Base-by-base conservation (phyloP, 2,797 vertebrate genomes). In the Leuciscus waleckii region DNA sequence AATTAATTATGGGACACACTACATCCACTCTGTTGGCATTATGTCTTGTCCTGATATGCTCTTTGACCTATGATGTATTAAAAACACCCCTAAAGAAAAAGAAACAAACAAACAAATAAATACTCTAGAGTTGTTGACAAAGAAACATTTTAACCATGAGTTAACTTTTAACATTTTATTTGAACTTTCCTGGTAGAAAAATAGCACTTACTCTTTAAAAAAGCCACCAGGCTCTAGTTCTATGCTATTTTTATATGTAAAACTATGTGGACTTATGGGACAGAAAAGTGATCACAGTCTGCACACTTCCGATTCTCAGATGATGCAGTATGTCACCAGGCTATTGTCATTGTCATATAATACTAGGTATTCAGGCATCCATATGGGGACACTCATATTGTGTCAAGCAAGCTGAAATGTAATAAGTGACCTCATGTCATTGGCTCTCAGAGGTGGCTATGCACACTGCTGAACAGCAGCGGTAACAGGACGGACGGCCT, bases 401-500 rank as follows among this genome's bases (percentile, higher is more conserved):
- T 49, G 58, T 83, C 41, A 67, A 76, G 43, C 9, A 26, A 76
- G 29, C 61, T 83, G 26, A 63, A 73, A 82, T 61, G 4, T 32
- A 26, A 51, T 51, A 81, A 69, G 29, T 39, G 65, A 81, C 46
- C 35, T n/a, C 23, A 70, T 13, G 71, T 65, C 61, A 76, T 10
- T 46, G 75, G 37, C 49, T 75, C 13, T 56, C 14, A 68, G 46
- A 46, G 68, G 51, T 21, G 10, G 37, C 19, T 46, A 32, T 23
- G 17, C n/a, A 71, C 54, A 51, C 51, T 61, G 41, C 17, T 46
- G 46, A 69, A 79, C 80, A 82, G 84, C 58, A 43, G 29, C 26
- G 14, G 46, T 82, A 71, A 79, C 58, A 69, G 41, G 58, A 79
- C 21, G 51, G 73, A 35, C 16, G 41, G 81, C 74, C 61, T 83